Evolutionary conservation across 2,888 invertebrate genomes (phyloP).

Genomic region (Julus scanicus): DNA sequence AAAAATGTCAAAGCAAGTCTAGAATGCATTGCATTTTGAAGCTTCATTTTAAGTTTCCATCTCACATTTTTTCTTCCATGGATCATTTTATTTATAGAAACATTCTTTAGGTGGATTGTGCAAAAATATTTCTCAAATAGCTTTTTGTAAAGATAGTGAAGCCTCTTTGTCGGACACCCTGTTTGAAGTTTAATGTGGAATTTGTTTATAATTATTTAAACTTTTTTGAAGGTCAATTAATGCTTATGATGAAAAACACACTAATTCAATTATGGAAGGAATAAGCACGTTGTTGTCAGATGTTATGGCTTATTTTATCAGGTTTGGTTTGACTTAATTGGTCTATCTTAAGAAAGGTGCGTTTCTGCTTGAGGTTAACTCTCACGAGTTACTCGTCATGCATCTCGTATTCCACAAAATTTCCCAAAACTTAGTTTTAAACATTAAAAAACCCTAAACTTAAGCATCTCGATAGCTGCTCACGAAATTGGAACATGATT

Average conservation of each 20-base stretch:
- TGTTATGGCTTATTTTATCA: not conserved
- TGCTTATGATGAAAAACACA: not conserved
- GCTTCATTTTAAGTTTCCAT: too few species aligned
- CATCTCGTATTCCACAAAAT: too few species aligned
- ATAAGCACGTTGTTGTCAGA: not conserved
- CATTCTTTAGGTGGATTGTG: too few species aligned
- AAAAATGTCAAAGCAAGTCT: too few species aligned
- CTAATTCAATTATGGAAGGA: not conserved
- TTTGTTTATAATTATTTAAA: not conserved
- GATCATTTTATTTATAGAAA: not conserved
- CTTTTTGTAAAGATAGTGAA: not conserved
- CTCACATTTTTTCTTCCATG: too few species aligned
- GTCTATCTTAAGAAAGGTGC: not conserved
- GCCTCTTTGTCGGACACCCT: not conserved
- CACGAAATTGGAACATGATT: too few species aligned
- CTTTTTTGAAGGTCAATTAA: not conserved
- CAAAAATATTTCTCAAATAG: not conserved
- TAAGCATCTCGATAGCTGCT: too few species aligned
- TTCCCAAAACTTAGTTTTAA: too few species aligned
- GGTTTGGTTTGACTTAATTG: not conserved
- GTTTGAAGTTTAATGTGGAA: not conserved
- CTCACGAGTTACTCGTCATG: too few species aligned
- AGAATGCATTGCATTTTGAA: too few species aligned
- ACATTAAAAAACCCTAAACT: too few species aligned
- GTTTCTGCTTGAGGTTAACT: not conserved